A percentile compares a stretch with the other conserved stretches of the same genome.
phyloP scores from a whole-genome alignment of 2,888 invertebrate genomes.

The Punctoribates punctum region DNA sequence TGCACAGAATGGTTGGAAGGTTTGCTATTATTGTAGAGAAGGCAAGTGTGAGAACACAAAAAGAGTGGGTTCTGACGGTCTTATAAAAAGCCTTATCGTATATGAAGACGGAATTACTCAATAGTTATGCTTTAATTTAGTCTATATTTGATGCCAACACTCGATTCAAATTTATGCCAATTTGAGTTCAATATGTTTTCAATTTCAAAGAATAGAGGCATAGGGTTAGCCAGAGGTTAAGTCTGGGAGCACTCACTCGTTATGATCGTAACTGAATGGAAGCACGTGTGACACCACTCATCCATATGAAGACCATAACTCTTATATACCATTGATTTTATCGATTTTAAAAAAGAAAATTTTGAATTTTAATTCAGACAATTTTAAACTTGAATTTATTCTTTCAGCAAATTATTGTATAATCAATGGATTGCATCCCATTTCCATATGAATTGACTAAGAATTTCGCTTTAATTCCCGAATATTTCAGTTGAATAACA shows the following conservation, averaged over 20 bases:
- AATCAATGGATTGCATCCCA: too few relatives aligned
- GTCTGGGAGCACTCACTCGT: slow-evolving; percentile 1
- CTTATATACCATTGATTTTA: not conserved
- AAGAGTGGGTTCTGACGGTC: not conserved
- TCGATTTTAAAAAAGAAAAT: not conserved
- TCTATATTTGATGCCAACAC: not conserved
- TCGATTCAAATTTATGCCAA: slow-evolving; percentile 20
- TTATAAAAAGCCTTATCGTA: slow-evolving; percentile 3
- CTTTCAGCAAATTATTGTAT: too few relatives aligned
- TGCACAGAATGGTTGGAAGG: not conserved
- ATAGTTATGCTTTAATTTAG: not conserved
- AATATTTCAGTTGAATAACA: too few relatives aligned
- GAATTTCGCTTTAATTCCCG: too few relatives aligned
- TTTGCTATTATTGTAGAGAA: not conserved
- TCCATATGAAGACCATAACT: not conserved
- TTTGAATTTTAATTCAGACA: too few relatives aligned
- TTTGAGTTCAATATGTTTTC: slow-evolving; percentile 12
- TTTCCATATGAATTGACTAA: too few relatives aligned
- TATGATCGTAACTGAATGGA: not conserved
- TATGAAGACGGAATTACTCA: slow-evolving; percentile 6
- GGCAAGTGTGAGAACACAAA: not conserved
- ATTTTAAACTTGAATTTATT: too few relatives aligned
- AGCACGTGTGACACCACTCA: slow-evolving; percentile 26
- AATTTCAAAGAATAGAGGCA: slow-evolving; percentile 23
- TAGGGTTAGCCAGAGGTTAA: slow-evolving; percentile 22